Percentiles rank a stretch among this genome's conserved stretches.
These are phyloP conservation scores for Ormyrus labotus DNA, from an alignment of 2,888 invertebrate species.

Conservation along the genomic window DNA sequence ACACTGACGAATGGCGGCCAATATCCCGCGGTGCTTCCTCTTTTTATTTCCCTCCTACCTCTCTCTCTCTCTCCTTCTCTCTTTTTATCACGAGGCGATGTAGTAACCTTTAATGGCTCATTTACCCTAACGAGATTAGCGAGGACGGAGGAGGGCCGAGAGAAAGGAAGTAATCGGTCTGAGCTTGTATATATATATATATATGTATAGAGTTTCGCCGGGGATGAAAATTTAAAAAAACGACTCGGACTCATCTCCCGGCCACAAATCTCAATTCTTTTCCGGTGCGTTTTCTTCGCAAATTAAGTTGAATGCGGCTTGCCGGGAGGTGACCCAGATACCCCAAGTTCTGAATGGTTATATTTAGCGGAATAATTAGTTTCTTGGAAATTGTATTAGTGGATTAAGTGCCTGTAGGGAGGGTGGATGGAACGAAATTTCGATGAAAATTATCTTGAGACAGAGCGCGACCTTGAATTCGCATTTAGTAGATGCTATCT, in stretches of 20 bases:
- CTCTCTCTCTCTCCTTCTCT: not conserved
- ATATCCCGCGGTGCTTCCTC: constrained; percentile 16
- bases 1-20: constrained; percentile 53
- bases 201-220: not conserved
- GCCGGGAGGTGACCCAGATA: not conserved
- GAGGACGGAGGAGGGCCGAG: not conserved
- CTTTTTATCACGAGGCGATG: not conserved
- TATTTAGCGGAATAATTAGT: no score
- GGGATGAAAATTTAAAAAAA: constrained; percentile 36
- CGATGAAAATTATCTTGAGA: not conserved
- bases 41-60: not conserved
- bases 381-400: no score
- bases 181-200: not conserved
- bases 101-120: constrained; percentile 47
- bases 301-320: not conserved
- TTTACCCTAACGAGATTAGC: constrained; percentile 49
- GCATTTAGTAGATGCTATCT: not conserved
- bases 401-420: no score
- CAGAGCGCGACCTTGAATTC: not conserved
- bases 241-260: not conserved
- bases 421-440: not conserved
- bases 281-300: not conserved
- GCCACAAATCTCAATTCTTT: constrained; percentile 38
- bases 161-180: constrained; percentile 35
- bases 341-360: not conserved